Evolutionary conservation across 2,797 vertebrate genomes (phyloP), one percentile per base, ranked within the genome.

Genomic region (Ispidina picta): DNA sequence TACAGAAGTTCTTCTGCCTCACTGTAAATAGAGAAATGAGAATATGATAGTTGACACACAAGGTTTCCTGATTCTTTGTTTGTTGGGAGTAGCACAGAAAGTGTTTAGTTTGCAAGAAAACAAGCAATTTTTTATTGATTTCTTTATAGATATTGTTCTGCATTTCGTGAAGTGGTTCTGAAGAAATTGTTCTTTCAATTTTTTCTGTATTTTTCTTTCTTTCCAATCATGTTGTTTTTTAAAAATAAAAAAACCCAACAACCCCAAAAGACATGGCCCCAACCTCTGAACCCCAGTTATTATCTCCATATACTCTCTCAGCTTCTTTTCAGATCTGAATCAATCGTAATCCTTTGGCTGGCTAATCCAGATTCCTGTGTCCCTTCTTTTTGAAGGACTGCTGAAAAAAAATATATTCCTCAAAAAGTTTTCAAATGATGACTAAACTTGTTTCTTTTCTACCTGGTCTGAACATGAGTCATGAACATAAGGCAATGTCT

Each of bases 241-340:
- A 23, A 68, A 70, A 18, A 15, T 23, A 14, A 6, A 2, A 1
- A 16, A 25, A 2, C 1, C 2, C 16, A 25, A 22, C 19, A 23
- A 44, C 1, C 4, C 16, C 20, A 6, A 25, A 66, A 1, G 13
- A 14, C 6, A 5, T 1, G 1, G 3, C 11, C 4, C 2, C 12
- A 41, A 7, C 7, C 2, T 48, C 35, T 56, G 55, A 77, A 22
- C 21, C 31, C 22, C 31, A 25, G 15, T 58, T 58, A 58, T 15
- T 66, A 7, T 63, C 20, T 79, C 20, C 8, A 20, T 60, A 5
- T 43, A n/a, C 1, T 14, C 13, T 55, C 78, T 69, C 51, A 37
- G 39, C 7, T 31, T n/a, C 44, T 83, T 64, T 54, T 49, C 28
- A 58, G 20, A 28, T 49, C 22, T 78, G 66, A 83, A 26, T 86